Base-by-base conservation (phyloP, 2,888 invertebrate species). In the Hedychridium roseum region DNA sequence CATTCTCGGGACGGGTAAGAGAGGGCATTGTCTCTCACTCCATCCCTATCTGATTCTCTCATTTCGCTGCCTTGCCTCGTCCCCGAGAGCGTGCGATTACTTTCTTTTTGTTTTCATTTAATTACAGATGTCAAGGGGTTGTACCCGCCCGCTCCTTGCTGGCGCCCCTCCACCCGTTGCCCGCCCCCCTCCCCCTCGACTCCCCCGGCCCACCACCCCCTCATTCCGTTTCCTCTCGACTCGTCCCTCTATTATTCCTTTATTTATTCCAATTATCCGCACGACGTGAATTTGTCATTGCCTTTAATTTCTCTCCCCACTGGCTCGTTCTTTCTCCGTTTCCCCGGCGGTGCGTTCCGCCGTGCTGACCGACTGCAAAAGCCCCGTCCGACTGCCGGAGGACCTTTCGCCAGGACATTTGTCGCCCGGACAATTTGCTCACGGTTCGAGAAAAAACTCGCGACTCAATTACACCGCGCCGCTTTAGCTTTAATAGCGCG, bases 101-200 rank as follows among this genome's bases (percentile, higher is more conserved):
- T 76, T 76, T 74, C 73, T 73, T 76, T 75, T 77, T 78, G 78
- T 78, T 78, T 77, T 78, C 75, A 73, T 76, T 77, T 77, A 78
- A 78, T 78, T 78, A 78, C 76, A 73, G 77, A 78, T 76, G 76
- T 78, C 76, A 77, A 77, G 77, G 75, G 77, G 75, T 76, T 76
- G 74, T 66, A 70, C 66, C 61, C 58, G 58, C 57, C 56, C 59
- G 21, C 40, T 37, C 49, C 38, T 11, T 58, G n/a, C n/a, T n/a
- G n/a, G n/a, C 54, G 50, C 54, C 40, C 50, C 54, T 50, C 57
- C 50, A 42, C 59, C 47, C 18, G 53, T 45, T 52, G 37, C 31
- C 11, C 20, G 12, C n/a, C 7, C 36, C 11, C 15, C 35, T 17
- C 39, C 15, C 30, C 32, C 15, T 41, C 36, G 38, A 31, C 16